Percentiles rank a stretch among this genome's conserved stretches.
These are phyloP conservation scores for Ceratitis capitata DNA, from an alignment of 1,140 invertebrate species.

Conservation along the genomic window DNA sequence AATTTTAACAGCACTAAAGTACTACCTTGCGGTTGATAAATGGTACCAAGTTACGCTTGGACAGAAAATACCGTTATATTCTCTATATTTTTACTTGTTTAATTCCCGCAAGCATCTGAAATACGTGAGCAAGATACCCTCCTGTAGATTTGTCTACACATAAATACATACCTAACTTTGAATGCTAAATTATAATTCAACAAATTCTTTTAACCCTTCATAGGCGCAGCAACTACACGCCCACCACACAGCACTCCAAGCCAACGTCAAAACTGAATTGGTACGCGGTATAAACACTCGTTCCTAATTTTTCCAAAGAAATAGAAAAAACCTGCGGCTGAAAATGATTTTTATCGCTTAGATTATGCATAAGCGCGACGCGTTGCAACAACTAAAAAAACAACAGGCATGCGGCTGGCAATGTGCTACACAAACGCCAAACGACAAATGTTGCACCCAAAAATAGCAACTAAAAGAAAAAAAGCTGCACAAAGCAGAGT, in stretches of 20 bases:
- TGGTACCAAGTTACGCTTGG: background rate
- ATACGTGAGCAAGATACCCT: background rate
- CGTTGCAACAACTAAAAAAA: background rate
- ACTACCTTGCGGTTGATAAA: background rate
- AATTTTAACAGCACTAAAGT: too few relatives aligned
- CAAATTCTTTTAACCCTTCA: background rate
- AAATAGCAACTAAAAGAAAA: background rate
- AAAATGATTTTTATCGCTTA: slow-evolving; percentile 2
- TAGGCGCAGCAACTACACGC: background rate
- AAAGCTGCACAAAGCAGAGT: background rate
- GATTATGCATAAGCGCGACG: slow-evolving; percentile 11
- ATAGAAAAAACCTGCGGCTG: slow-evolving; percentile 19
- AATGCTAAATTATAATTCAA: slow-evolving; percentile 31
- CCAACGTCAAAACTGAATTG: background rate
- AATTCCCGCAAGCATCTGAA: background rate
- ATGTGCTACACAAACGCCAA: background rate
- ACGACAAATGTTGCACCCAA: slow-evolving; percentile 11
- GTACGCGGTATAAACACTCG: background rate
- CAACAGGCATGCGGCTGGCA: background rate
- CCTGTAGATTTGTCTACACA: background rate
- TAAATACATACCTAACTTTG: background rate
- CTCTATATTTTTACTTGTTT: background rate
- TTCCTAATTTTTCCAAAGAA: slow-evolving; percentile 1
- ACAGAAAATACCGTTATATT: background rate
- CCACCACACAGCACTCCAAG: background rate